phyloP scores from a whole-genome alignment of 2,888 invertebrate species.

The Acrobasis repandana region DNA sequence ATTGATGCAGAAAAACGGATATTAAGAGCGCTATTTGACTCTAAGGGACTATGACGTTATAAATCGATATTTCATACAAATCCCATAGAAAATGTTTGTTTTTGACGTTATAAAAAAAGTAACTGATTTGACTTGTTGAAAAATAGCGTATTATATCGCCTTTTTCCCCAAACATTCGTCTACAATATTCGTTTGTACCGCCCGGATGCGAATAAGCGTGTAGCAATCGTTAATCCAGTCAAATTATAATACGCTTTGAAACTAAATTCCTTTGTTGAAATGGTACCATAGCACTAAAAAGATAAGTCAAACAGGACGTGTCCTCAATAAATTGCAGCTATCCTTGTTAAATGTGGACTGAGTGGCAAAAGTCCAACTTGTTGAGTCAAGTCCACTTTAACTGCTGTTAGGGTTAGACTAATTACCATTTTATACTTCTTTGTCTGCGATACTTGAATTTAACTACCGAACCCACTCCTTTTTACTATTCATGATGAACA shows the following conservation, averaged over 20 bases:
- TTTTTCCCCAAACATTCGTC: no score
- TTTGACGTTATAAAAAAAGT: no score
- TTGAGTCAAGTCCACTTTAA: conserved; percentile 31
- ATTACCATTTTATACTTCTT: conserved; percentile 31
- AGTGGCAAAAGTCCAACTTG: conserved; percentile 36
- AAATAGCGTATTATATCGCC: no score
- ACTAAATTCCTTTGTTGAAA: background rate
- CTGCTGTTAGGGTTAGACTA: conserved; percentile 31
- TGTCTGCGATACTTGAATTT: conserved; percentile 15
- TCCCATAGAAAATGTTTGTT: no score
- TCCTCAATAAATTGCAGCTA: conserved; percentile 17
- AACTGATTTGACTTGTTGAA: no score
- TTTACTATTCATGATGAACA: background rate
- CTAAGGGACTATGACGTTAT: no score
- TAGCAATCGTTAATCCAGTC: no score
- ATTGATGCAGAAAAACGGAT: no score
- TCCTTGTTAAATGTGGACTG: conserved; percentile 22
- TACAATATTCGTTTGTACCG: no score
- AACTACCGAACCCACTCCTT: background rate
- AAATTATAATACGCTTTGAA: background rate
- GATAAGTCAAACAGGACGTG: conserved; percentile 17
- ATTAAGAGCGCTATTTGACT: no score
- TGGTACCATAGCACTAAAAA: background rate
- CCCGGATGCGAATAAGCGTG: no score
- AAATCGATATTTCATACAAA: no score